Conservation (phyloP, 2,797 vertebrate genomes). For the Rhinella marina region DNA sequence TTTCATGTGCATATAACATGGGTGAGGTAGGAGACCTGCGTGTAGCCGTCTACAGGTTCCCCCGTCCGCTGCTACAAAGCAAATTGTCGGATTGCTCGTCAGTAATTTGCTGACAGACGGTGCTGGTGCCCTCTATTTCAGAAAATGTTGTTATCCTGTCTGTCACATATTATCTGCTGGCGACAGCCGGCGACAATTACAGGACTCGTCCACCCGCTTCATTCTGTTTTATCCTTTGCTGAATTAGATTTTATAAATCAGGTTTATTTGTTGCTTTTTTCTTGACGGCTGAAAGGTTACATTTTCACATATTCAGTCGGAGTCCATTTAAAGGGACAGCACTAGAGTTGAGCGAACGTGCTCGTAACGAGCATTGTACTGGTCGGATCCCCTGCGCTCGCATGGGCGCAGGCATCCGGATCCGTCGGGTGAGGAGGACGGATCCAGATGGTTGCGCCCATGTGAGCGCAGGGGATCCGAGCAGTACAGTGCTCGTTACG, state of each 20-base stretch:
- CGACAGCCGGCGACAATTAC: constrained; percentile 6
- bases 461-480: too few species aligned
- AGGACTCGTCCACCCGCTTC: not conserved
- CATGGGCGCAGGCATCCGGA: too few species aligned
- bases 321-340: not conserved
- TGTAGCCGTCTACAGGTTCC: not conserved
- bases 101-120: constrained; percentile 16
- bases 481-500: too few species aligned
- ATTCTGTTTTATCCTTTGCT: constrained; percentile 4
- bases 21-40: constrained; percentile 11
- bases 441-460: too few species aligned
- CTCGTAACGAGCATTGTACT: too few species aligned
- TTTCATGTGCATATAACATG: constrained; percentile 39
- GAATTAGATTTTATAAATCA: constrained; percentile 13
- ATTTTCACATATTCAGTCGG: not conserved
- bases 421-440: too few species aligned
- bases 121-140: constrained; percentile 13
- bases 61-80: not conserved
- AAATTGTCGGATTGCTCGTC: not conserved
- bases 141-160: constrained; percentile 25
- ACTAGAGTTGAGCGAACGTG: too few species aligned
- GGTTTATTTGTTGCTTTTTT: constrained; percentile 8
- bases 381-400: too few species aligned
- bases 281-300: not conserved
- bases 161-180: constrained; percentile 26